These are phyloP conservation scores for Suncus etruscus DNA, from an alignment of 2,113 vertebrate species.

Conservation along the genomic window DNA sequence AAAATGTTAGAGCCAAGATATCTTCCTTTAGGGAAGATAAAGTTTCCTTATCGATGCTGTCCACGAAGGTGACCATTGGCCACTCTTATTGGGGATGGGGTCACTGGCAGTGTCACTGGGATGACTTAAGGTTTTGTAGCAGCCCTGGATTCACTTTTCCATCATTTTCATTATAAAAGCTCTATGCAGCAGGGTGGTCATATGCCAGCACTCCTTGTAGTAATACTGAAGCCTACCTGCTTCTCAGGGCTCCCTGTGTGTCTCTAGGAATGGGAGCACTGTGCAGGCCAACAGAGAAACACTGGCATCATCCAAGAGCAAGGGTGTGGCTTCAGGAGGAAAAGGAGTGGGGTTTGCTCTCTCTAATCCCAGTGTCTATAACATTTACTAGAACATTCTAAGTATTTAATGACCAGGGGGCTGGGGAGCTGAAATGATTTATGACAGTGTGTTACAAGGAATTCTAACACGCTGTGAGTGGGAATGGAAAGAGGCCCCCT, in stretches of 20 bases:
- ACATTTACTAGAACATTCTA: background rate
- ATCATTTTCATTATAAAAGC: no score
- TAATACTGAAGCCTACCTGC: accelerated
- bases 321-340: accelerated
- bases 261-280: background rate
- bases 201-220: background rate
- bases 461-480: no score
- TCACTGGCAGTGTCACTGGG: background rate
- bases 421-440: background rate
- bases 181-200: no score
- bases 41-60: accelerated
- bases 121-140: background rate
- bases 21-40: no score
- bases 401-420: background rate
- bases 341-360: background rate
- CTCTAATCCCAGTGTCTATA: background rate
- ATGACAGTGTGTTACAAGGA: background rate
- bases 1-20: accelerated
- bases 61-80: accelerated
- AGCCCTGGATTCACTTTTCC: no score
- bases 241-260: accelerated
- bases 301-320: no score
- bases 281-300: no score
- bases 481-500: no score
- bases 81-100: accelerated